Evolutionary conservation across 1,140 invertebrate species (phyloP).

Genomic region (Trichonephila clavipes): DNA sequence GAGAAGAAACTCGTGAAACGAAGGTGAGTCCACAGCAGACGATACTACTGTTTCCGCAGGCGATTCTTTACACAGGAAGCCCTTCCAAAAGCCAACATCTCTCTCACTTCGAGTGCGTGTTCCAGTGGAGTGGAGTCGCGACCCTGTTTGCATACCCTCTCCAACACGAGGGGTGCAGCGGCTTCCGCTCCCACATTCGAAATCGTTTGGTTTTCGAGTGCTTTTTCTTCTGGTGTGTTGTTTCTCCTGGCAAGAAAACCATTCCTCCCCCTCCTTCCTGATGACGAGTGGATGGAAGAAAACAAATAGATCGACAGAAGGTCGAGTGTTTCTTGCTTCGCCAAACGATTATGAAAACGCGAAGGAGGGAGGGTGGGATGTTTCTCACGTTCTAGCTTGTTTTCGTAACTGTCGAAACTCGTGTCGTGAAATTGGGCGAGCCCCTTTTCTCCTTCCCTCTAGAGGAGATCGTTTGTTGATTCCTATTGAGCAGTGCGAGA

Average conservation of each 20-base stretch:
- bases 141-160: conserved; percentile 33
- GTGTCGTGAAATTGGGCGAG: conserved; percentile 42
- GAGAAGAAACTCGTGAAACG: neutral
- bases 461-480: neutral
- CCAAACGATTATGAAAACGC: conserved; percentile 27
- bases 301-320: conserved; percentile 47
- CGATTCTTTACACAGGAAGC: neutral
- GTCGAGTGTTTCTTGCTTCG: conserved; percentile 39
- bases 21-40: neutral
- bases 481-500: no score
- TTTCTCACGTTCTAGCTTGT: conserved; percentile 30
- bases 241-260: neutral
- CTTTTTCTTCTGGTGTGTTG: conserved; percentile 18
- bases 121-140: neutral
- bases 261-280: neutral
- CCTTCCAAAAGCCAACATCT: neutral
- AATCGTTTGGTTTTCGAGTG: conserved; percentile 28
- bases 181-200: conserved; percentile 33
- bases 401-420: conserved; percentile 51
- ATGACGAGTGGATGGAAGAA: neutral
- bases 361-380: neutral
- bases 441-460: neutral
- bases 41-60: neutral
- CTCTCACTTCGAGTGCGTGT: neutral
- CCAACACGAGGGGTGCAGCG: neutral